These are phyloP conservation scores for Drosophila longiperda DNA, from an alignment of 2,888 invertebrate genomes.

Conservation along the genomic window DNA sequence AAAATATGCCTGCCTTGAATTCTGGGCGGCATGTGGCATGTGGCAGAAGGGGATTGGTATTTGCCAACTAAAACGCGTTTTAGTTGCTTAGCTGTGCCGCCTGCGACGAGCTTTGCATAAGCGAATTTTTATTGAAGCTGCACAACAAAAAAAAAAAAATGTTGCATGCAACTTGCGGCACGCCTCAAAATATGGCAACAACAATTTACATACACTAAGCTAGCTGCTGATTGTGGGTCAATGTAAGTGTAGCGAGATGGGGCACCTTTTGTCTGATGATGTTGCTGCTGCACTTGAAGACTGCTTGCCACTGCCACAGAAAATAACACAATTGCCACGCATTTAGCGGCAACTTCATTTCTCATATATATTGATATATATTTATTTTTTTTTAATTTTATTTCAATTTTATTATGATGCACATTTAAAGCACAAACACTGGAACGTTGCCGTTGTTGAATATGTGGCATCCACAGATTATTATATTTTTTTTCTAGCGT, in stretches of 20 bases:
- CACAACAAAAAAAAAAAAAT: conserved; percentile 25
- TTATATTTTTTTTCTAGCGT: conserved; percentile 45
- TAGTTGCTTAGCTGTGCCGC: conserved; percentile 15
- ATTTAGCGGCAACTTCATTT: conserved; percentile 6
- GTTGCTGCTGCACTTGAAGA: conserved; percentile 19
- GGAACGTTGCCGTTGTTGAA: conserved; percentile 21
- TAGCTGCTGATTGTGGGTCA: conserved; percentile 46
- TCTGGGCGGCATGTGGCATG: not conserved
- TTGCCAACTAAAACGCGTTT: conserved; percentile 3
- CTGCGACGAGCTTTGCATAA: conserved; percentile 45
- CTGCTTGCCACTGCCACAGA: conserved; percentile 28
- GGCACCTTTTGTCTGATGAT: conserved; percentile 53
- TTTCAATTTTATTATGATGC: conserved; percentile 26
- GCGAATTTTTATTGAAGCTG: conserved; percentile 47
- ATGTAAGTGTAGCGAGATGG: conserved; percentile 7
- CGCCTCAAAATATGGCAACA: conserved; percentile 26
- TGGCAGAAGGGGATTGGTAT: not conserved
- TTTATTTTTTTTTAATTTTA: not conserved
- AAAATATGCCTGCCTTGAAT: conserved; percentile 42
- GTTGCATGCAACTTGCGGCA: conserved; percentile 46
- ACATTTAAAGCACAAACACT: conserved; percentile 20
- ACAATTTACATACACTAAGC: conserved; percentile 33
- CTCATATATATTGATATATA: not conserved
- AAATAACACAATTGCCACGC: conserved; percentile 6
- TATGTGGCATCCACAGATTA: conserved; percentile 21